A percentile compares a stretch with the other conserved stretches of the same genome.
These are phyloP conservation scores for Pterostichus niger DNA, from an alignment of 2,888 invertebrate species.

Conservation along the genomic window DNA sequence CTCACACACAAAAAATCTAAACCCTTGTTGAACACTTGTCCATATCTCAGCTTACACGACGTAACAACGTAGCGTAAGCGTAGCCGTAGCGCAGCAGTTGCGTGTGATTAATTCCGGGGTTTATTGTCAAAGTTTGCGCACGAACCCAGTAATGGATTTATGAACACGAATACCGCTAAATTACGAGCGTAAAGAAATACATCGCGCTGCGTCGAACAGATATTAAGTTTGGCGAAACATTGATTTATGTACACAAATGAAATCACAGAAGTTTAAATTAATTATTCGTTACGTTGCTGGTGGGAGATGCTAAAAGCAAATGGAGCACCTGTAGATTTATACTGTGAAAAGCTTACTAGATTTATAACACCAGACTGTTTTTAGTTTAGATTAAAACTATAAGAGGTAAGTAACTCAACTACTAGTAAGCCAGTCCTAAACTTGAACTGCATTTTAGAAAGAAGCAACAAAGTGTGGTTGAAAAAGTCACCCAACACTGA, in stretches of 20 bases:
- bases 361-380: too few species aligned
- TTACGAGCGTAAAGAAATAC: constrained; percentile 50
- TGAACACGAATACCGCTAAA: constrained; percentile 48
- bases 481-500: too few species aligned
- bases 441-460: too few species aligned
- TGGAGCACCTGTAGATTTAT: constrained; percentile 17
- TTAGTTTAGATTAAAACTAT: too few species aligned
- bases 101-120: constrained; percentile 55
- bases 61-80: background rate
- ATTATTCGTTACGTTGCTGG: constrained; percentile 6
- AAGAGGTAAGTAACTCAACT: too few species aligned
- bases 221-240: constrained; percentile 41
- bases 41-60: background rate
- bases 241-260: constrained; percentile 43
- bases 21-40: constrained; percentile 24
- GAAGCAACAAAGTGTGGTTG: too few species aligned
- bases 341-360: too few species aligned
- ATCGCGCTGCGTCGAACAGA: constrained; percentile 26
- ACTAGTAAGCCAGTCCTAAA: too few species aligned
- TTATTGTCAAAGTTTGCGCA: constrained; percentile 58
- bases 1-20: constrained; percentile 21
- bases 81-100: constrained; percentile 9
- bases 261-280: constrained; percentile 37
- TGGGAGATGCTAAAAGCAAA: background rate
- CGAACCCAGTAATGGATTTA: constrained; percentile 56